phyloP scores from a whole-genome alignment of 2,113 vertebrate species.

The Climacteris rufus region DNA sequence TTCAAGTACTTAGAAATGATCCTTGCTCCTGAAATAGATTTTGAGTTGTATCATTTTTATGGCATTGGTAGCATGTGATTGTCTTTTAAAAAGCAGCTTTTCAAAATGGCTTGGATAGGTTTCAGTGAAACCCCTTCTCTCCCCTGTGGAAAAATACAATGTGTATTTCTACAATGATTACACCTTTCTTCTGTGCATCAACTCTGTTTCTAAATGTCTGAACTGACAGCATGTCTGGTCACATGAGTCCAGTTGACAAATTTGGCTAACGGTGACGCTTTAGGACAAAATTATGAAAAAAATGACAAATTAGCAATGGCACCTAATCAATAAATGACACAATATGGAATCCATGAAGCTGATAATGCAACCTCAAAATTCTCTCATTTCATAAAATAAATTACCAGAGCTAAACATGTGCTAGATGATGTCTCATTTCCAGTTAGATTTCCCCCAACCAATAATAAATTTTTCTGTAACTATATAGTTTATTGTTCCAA shows the following conservation, averaged over 20 bases:
- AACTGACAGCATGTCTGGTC: conserved; percentile 75
- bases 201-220: conserved; percentile 62
- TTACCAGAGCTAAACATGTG: not conserved
- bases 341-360: conserved; percentile 76
- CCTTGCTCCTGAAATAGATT: not conserved
- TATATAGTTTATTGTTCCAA: not conserved
- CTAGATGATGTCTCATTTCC: not conserved
- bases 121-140: not conserved
- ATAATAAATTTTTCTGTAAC: not conserved
- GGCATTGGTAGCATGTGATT: fast-evolving
- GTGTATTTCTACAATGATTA: conserved; percentile 15
- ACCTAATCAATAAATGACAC: conserved; percentile 96
- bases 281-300: conserved; percentile 88
- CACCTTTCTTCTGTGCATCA: conserved; percentile 70
- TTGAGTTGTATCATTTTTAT: not conserved
- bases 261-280: conserved; percentile 79
- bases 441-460: not conserved
- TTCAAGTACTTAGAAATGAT: not conserved
- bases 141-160: conserved; percentile 41
- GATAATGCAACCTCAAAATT: conserved; percentile 61
- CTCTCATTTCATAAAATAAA: conserved; percentile 53
- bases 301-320: conserved; percentile 90
- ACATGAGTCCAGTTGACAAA: conserved; percentile 75
- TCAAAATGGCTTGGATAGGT: not conserved
- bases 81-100: not conserved